A percentile compares a stretch with the other conserved stretches of the same genome.
phyloP scores from a whole-genome alignment of 2,888 invertebrate species.

The Sesia apiformis region DNA sequence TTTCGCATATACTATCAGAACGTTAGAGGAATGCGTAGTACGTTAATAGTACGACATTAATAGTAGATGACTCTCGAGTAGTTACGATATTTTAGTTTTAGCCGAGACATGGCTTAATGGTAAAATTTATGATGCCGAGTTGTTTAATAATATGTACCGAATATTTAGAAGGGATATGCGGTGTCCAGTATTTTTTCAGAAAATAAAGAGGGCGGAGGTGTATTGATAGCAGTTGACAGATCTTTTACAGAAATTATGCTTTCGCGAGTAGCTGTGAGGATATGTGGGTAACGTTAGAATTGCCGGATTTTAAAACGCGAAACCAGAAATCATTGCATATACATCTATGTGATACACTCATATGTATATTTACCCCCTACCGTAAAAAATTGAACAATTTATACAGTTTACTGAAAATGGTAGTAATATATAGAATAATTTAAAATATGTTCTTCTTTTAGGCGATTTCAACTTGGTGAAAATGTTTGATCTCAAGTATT shows the following conservation, averaged over 20 bases:
- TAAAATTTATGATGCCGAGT: constrained; percentile 1
- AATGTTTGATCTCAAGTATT: not conserved
- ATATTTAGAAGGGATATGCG: constrained; percentile 3
- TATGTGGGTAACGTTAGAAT: not conserved
- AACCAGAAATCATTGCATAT: not conserved
- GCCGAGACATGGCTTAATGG: constrained; percentile 5
- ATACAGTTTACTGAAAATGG: not conserved
- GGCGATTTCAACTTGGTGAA: constrained; percentile 1
- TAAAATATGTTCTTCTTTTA: not conserved
- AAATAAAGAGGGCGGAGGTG: not conserved
- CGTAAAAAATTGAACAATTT: not conserved
- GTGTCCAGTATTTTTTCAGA: too few species aligned
- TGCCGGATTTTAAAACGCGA: not conserved
- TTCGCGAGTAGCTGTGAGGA: not conserved
- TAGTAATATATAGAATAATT: not conserved
- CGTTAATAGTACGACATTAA: not conserved
- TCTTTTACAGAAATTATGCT: not conserved
- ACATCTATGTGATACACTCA: not conserved
- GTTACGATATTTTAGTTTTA: constrained; percentile 3
- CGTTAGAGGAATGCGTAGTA: constrained; percentile 4
- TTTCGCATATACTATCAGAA: constrained; percentile 2
- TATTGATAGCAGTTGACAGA: constrained; percentile 1
- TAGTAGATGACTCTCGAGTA: not conserved
- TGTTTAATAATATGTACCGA: constrained; percentile 4
- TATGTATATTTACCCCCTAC: not conserved